phyloP scores from a whole-genome alignment of 2,888 invertebrate genomes.

The Nomada ferruginata region DNA sequence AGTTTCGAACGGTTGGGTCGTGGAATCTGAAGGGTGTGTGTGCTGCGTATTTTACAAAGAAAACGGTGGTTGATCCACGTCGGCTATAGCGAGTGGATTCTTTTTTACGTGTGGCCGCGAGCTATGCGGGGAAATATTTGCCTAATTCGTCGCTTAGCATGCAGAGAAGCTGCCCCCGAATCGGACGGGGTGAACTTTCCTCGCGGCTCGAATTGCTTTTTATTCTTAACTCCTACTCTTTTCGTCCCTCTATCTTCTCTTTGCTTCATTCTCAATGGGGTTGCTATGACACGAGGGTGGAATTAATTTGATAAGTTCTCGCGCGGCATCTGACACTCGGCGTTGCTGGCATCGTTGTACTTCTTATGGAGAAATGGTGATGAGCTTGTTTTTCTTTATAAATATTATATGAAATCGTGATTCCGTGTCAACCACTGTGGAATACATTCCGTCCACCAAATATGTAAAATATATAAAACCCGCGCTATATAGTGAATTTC shows the following conservation, averaged over 20 bases:
- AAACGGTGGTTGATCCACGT: conserved; percentile 44
- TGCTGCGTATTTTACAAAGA: not conserved
- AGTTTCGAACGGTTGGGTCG: not conserved
- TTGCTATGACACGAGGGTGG: not conserved
- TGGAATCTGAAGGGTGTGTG: not conserved
- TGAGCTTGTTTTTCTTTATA: no score
- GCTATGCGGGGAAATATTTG: conserved; percentile 52
- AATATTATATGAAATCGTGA: no score
- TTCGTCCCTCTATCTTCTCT: not conserved
- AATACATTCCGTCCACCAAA: no score
- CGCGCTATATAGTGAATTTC: not conserved
- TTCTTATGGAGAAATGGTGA: not conserved
- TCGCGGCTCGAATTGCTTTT: conserved; percentile 1
- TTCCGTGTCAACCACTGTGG: no score
- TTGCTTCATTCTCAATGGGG: no score
- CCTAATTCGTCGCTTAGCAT: conserved; percentile 68
- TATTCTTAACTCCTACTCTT: not conserved
- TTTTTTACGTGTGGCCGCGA: conserved; percentile 52
- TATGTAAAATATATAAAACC: no score
- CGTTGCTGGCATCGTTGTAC: not conserved
- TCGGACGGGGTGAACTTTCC: conserved; percentile 39
- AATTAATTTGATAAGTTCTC: conserved; percentile 33
- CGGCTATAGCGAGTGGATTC: conserved; percentile 47
- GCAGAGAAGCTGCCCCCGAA: conserved; percentile 49
- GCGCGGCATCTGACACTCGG: not conserved